phyloP scores from a whole-genome alignment of 2,797 vertebrate genomes.

The Gymnothorax javanicus region DNA sequence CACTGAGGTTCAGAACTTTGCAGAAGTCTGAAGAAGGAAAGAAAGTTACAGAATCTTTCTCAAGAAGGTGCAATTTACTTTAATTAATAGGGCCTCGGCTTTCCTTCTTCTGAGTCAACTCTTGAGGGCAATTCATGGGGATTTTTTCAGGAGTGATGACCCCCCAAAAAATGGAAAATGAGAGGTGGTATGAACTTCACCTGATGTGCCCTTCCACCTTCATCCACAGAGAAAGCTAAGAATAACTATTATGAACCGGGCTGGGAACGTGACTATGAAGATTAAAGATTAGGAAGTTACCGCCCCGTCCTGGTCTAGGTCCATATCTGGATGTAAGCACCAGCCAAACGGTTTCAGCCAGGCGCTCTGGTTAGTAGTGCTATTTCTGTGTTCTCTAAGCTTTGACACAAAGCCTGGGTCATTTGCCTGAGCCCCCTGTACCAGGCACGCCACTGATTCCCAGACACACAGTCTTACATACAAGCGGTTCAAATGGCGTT shows the following conservation, averaged over 20 bases:
- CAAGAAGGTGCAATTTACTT: not conserved
- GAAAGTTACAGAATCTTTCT: not conserved
- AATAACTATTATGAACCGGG: not conserved
- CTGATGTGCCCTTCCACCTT: not conserved
- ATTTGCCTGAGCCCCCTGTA: not conserved
- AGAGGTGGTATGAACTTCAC: not conserved
- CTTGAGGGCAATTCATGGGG: not conserved
- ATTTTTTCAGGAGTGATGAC: not conserved
- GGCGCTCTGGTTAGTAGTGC: not conserved
- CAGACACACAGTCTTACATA: not conserved
- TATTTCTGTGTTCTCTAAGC: constrained; percentile 4
- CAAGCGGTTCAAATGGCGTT: not conserved
- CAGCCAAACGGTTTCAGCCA: not conserved
- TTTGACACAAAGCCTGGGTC: not conserved
- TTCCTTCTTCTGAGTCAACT: not conserved
- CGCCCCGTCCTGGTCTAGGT: not conserved
- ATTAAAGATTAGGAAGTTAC: constrained; percentile 20
- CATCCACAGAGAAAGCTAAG: not conserved
- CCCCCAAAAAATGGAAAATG: not conserved
- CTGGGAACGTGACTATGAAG: not conserved
- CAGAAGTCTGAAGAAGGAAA: not conserved
- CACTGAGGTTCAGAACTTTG: too few relatives aligned
- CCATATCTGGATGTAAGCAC: not conserved
- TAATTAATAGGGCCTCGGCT: not conserved
- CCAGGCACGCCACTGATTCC: not conserved